Evolutionary conservation across 92 coral and sea anemone genomes (phyloP), one percentile per base, ranked within the genome.

Genomic region (Nematostella vectensis): DNA sequence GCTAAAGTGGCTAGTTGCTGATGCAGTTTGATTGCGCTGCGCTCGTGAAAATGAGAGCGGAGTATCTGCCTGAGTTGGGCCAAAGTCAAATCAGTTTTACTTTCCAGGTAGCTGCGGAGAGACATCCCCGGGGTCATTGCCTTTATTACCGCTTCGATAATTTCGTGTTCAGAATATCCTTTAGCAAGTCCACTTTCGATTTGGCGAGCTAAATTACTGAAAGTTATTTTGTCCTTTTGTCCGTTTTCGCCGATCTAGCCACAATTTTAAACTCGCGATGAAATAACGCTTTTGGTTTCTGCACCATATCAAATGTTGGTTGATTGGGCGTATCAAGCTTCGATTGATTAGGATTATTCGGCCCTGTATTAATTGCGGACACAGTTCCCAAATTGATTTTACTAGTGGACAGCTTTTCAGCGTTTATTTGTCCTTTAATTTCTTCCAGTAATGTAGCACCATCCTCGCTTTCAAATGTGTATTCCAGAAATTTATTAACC

Each of bases 11-110:
- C 51, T 8, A 45, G 51, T 45, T 45, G 12, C 23, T 45, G 51
- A 17, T 45, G 51, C 11, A 45, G 23, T 4, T 45, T 22, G 21
- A 45, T 45, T 19, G 51, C 51, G 51, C 51, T 45, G 9, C 18
- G 51, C 23, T 45, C 51, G 4, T 45, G 51, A 22, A 9, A 45
- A 45, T 45, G 51, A 11, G 51, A 45, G 4, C 51, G 51, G 17
- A 45, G 21, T 4, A 45, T 45, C 51, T 45, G 51, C 4, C 51
- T 8, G 4, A 45, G 51, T 11, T 19, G 51, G 4, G 51, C 12
- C 23, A 45, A 17, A 11, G 51, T 6, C 51, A 45, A 4, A 8
- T 22, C 23, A 9, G 51, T 11, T 6, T 10, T 45, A 22, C 51
- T 45, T 45, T 45, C 51, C 4, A 45, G 21, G 23, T 45, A 45